These are phyloP conservation scores for Nudaria mundana DNA, from an alignment of 2,888 invertebrate species.

Conservation along the genomic window DNA sequence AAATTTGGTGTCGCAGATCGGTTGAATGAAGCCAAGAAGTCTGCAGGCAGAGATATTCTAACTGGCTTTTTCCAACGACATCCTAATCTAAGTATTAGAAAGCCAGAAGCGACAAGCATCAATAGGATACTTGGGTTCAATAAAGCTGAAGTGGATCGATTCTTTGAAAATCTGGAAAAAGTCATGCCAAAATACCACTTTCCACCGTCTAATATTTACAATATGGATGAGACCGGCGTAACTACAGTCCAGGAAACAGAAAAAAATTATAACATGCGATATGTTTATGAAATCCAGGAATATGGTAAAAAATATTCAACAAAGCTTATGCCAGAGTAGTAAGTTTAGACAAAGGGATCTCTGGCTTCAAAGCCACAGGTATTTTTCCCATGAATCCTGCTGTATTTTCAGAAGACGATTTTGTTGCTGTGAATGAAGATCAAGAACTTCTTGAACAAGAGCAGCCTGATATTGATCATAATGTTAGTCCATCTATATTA, in stretches of 20 bases:
- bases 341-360: slow-evolving; percentile 17
- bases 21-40: slow-evolving; percentile 19
- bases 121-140: slow-evolving; percentile 22
- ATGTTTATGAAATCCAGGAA: slow-evolving; percentile 27
- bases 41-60: slow-evolving; percentile 17
- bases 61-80: slow-evolving; percentile 26
- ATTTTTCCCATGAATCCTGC: slow-evolving; percentile 32
- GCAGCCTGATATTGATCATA: slow-evolving; percentile 1
- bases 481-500: slow-evolving; percentile 9
- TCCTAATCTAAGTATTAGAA: slow-evolving; percentile 28
- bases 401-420: slow-evolving; percentile 24
- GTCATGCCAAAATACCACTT: slow-evolving; percentile 5
- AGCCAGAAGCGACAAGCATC: slow-evolving; percentile 17
- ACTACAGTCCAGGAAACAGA: slow-evolving; percentile 16
- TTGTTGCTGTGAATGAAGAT: slow-evolving; percentile 5
- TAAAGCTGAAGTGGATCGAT: slow-evolving; percentile 14
- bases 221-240: slow-evolving; percentile 22
- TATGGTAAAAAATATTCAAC: slow-evolving; percentile 19
- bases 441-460: slow-evolving; percentile 6
- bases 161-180: slow-evolving; percentile 17
- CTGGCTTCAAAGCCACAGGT: slow-evolving; percentile 26
- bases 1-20: slow-evolving; percentile 19
- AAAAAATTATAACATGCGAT: slow-evolving; percentile 28
- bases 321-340: slow-evolving; percentile 19
- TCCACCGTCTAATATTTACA: background rate